Evolutionary conservation across 2,888 invertebrate genomes (phyloP), one percentile per base, ranked within the genome.

Genomic region (Tetramorium bicarinatum): DNA sequence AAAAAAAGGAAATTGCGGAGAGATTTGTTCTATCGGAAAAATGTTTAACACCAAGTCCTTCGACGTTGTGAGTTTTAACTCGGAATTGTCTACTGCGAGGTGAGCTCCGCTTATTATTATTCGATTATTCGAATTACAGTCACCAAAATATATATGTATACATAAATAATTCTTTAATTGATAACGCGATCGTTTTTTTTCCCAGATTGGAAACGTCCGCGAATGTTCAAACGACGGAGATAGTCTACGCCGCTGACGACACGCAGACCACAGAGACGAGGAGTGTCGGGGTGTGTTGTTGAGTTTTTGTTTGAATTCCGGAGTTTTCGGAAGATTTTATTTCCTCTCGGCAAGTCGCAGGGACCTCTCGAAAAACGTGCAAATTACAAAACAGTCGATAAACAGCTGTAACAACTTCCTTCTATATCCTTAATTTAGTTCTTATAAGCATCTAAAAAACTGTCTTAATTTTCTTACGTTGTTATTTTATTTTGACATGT

Each of bases 11-110:
- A 54, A 56, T 15, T 9, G 11, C 38, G 7, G 2, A 11, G 25
- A 25, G 11, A 8, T 34, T 71, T 29, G 9, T 34, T 49, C 49
- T 47, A 15, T 69, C 38, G 44, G 8, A 8, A 47, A 18, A 71
- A 94, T 94, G 94, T 94, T 94, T 77, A 90, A 82, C 47, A 91
- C 94, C 76, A 83, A 91, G 21, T 91, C 93, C 0, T 88, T 87
- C 47, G 93, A 93, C n/a, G 81, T 92, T 56, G 90, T 92, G 62
- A 93, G 93, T 56, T 94, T 94, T 82, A 80, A 89, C 18, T 93
- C 94, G 1, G 90, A 93, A 90, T 44, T 88, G 44, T 87, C 93
- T 25, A 72, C 88, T 4, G 88, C 91, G 54, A 94, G 91, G 94
- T 94, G 75, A 85, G 91, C 88, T 41, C 4, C 9, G 49, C 7